Conservation (phyloP, 1,140 invertebrate species). For the Cydia pomonella region DNA sequence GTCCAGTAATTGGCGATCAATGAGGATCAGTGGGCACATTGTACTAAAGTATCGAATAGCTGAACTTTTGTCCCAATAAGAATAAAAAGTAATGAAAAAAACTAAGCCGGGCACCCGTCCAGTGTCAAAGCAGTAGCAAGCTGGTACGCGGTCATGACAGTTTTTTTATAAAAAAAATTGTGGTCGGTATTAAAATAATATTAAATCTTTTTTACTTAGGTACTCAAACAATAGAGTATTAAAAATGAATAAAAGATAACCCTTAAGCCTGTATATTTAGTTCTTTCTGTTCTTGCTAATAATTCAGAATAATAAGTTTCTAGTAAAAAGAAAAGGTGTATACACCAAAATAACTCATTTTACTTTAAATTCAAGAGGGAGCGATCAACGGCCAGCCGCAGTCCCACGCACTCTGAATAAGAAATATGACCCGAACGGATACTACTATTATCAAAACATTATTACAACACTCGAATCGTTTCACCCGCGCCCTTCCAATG, state of each 20-base stretch:
- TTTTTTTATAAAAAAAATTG: constrained; percentile 42
- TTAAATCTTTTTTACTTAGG: not conserved
- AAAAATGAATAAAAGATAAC: constrained; percentile 36
- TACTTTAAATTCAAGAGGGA: constrained; percentile 65
- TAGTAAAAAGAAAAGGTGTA: constrained; percentile 43
- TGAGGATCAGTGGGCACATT: constrained; percentile 80
- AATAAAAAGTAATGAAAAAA: constrained; percentile 62
- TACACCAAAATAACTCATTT: constrained; percentile 51
- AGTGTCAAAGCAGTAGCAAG: constrained; percentile 59
- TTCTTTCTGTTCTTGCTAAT: not conserved
- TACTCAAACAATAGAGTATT: constrained; percentile 35
- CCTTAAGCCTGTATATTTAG: no score
- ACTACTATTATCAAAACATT: constrained; percentile 80
- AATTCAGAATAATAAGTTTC: not conserved
- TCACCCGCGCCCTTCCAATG: constrained; percentile 75
- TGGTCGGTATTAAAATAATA: constrained; percentile 35
- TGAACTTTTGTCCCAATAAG: constrained; percentile 61
- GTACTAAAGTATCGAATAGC: constrained; percentile 70
- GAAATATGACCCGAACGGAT: constrained; percentile 79
- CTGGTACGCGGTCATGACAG: constrained; percentile 59
- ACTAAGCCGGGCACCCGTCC: constrained; percentile 56
- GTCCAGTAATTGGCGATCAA: constrained; percentile 81
- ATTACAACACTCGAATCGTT: constrained; percentile 78
- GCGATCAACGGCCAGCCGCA: constrained; percentile 51
- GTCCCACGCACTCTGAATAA: constrained; percentile 78